Percentiles rank a stretch among this genome's conserved stretches.
phyloP scores from a whole-genome alignment of 2,113 vertebrate species.

The Philantomba maxwellii region DNA sequence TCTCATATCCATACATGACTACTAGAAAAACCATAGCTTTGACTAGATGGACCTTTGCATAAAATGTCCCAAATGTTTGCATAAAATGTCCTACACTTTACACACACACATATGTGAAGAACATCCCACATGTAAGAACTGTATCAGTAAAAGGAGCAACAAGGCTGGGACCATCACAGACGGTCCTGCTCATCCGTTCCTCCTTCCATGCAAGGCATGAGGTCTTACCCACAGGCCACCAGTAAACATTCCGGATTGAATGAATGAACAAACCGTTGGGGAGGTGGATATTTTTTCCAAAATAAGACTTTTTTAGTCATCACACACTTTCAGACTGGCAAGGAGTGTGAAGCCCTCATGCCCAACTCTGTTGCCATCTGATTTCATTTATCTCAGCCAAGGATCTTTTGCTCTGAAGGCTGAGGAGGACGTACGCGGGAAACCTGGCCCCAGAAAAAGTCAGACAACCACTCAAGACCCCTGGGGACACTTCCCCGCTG shows the following conservation, averaged over 20 bases:
- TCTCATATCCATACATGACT: not conserved
- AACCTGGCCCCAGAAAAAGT: fast-evolving
- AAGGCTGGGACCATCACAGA: no score
- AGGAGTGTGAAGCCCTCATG: not conserved
- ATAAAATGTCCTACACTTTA: not conserved
- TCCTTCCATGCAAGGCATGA: not conserved
- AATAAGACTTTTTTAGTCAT: not conserved
- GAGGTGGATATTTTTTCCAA: not conserved
- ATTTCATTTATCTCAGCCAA: not conserved
- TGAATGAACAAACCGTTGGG: not conserved
- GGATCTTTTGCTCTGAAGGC: not conserved
- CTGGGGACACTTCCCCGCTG: not conserved
- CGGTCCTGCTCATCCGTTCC: fast-evolving
- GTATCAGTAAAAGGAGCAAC: fast-evolving
- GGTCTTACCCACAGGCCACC: not conserved
- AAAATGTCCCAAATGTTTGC: not conserved
- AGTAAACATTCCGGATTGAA: fast-evolving
- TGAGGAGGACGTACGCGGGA: fast-evolving
- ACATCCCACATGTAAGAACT: no score
- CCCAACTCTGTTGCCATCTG: not conserved
- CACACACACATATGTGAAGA: not conserved
- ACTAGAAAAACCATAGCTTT: not conserved
- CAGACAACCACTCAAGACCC: not conserved
- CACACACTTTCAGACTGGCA: not conserved
- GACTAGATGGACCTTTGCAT: not conserved